A percentile compares a stretch with the other conserved stretches of the same genome.
Conservation (phyloP, 2,888 invertebrate species). For the Metellina segmentata region DNA sequence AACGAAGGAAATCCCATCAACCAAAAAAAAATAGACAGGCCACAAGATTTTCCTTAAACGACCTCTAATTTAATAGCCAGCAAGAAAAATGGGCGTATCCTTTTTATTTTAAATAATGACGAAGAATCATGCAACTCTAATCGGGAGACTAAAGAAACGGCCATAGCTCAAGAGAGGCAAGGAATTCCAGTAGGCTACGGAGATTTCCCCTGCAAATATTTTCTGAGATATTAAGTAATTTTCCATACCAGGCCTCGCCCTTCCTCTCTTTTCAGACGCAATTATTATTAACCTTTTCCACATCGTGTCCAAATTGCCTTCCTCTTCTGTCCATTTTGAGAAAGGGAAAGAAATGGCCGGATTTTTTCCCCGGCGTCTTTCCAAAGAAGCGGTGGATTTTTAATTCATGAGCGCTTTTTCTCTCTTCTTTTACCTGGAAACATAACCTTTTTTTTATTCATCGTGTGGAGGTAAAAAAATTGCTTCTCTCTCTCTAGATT, state of each 20-base stretch:
- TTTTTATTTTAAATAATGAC: slow-evolving; percentile 52
- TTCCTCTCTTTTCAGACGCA: slow-evolving; percentile 40
- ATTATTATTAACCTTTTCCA: slow-evolving; percentile 59
- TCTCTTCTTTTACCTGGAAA: neutral
- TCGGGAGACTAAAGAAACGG: slow-evolving; percentile 16
- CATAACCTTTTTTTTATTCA: neutral
- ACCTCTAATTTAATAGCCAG: neutral
- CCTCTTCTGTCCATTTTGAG: slow-evolving; percentile 1
- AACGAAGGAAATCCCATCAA: no score
- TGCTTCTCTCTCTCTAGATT: neutral
- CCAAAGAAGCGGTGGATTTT: neutral
- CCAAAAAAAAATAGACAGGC: neutral
- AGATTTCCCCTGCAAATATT: slow-evolving; percentile 60
- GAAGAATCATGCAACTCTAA: slow-evolving; percentile 57
- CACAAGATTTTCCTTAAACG: neutral
- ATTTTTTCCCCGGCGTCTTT: neutral
- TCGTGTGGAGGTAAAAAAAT: neutral
- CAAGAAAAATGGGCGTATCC: slow-evolving; percentile 47
- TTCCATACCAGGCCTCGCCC: slow-evolving; percentile 55
- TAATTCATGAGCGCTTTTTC: slow-evolving; percentile 6
- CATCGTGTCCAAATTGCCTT: slow-evolving; percentile 26
- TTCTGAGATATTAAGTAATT: slow-evolving; percentile 70
- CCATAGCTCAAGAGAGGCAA: slow-evolving; percentile 57
- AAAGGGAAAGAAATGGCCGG: neutral
- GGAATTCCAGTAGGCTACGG: slow-evolving; percentile 24